These are phyloP conservation scores for Phoronis australis DNA, from an alignment of 2,888 invertebrate genomes.

Conservation along the genomic window DNA sequence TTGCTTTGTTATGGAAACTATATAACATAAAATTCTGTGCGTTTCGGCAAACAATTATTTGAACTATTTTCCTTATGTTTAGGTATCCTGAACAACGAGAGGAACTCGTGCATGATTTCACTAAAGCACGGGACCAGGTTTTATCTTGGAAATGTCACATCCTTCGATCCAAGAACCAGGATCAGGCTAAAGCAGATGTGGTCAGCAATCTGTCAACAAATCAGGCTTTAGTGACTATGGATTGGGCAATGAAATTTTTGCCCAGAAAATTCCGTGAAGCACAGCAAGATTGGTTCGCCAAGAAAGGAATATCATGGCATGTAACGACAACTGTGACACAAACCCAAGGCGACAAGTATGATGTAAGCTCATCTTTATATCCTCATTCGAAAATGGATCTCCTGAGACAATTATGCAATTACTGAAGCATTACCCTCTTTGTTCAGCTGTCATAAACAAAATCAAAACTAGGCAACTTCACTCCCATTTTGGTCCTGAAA, in stretches of 20 bases:
- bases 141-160: not conserved
- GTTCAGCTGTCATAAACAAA: too few species aligned
- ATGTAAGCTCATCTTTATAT: slow-evolving; percentile 1
- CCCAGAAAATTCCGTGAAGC: slow-evolving; percentile 3
- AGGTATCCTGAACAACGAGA: not conserved
- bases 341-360: not conserved
- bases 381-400: not conserved
- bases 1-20: too few species aligned
- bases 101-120: not conserved
- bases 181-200: not conserved
- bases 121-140: not conserved
- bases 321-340: not conserved
- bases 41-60: too few species aligned
- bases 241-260: slow-evolving; percentile 8
- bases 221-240: slow-evolving; percentile 1
- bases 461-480: too few species aligned
- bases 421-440: too few species aligned
- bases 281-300: slow-evolving; percentile 5
- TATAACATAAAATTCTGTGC: too few species aligned
- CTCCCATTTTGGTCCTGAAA: too few species aligned
- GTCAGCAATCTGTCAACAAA: not conserved
- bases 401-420: not conserved
- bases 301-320: slow-evolving; percentile 6
- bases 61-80: not conserved
- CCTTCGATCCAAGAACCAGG: slow-evolving; percentile 2